Evolutionary conservation across 2,888 invertebrate genomes (phyloP), one percentile per base, ranked within the genome.

Genomic region (Timema podura): DNA sequence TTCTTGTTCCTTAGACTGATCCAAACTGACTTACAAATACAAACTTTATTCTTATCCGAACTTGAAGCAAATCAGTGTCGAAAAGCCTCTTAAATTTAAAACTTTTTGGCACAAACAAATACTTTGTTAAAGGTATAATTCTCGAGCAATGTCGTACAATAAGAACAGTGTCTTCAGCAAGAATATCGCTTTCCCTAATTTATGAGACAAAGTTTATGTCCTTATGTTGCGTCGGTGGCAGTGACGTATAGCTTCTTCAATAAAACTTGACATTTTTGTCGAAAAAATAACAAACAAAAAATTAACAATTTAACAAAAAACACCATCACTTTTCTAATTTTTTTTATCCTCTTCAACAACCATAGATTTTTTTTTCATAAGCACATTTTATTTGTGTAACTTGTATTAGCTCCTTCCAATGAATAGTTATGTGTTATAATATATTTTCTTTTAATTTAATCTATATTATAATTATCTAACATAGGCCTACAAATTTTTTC

Each of bases 401-500:
- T 65, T 9, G 44, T 65, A 45, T 65, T 65, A 30, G 30, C 30
- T 30, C 30, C 30, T 69, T 54, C 65, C 69, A 64, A 49, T 66
- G 46, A 64, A 66, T 47, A 65, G 51, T 65, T 65, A 16, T 69
- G 49, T 45, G 47, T 64, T 66, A 54, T 54, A 54, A 61, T 61
- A 61, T 61, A 61, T 61, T 45, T 61, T 30, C 61, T 66, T 49
- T 54, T 69, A 65, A 66, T 65, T 69, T 45, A 30, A 64, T 68
- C 67, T 71, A 69, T 71, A 71, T 71, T 69, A 69, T 69, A 71
- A 68, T 70, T 67, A 70, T 69, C 70, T 70, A 72, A 71, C 68
- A 72, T 71, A 72, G 71, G 71, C 70, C 72, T 71, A 72, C 68
- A 68, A 65, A 67, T 66, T 69, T 67, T 68, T 30, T 65, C 51